phyloP scores from a whole-genome alignment of 2,113 vertebrate species.

The Galeopterus variegatus region DNA sequence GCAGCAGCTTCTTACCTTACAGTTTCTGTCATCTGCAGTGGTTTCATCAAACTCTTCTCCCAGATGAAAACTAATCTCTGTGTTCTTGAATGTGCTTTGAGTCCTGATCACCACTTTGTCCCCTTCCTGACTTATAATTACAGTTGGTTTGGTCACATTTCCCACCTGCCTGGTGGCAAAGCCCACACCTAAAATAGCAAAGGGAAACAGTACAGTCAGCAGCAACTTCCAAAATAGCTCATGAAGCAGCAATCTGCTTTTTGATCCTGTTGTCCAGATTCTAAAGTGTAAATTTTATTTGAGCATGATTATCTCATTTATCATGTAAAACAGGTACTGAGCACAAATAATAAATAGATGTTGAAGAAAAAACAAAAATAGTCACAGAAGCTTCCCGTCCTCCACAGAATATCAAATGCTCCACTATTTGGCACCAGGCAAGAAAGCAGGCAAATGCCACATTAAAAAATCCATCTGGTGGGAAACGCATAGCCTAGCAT shows the following conservation, averaged over 20 bases:
- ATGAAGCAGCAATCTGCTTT: not conserved
- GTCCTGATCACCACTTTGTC: conserved; percentile 93
- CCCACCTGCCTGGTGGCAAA: conserved; percentile 96
- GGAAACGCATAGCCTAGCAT: not conserved
- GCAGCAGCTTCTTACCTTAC: conserved; percentile 91
- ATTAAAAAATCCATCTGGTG: not conserved
- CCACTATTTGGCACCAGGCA: not conserved
- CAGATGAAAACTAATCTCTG: conserved; percentile 95
- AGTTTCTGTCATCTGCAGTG: conserved; percentile 95
- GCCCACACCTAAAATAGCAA: conserved; percentile 91
- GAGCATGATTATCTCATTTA: not conserved
- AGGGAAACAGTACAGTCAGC: not conserved
- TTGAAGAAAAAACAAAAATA: not conserved
- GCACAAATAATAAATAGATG: not conserved
- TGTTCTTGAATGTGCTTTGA: conserved; percentile 96
- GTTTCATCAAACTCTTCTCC: conserved; percentile 97
- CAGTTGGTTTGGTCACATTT: conserved; percentile 95
- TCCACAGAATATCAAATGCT: not conserved
- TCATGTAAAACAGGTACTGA: not conserved
- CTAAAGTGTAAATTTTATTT: not conserved
- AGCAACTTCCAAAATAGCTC: not conserved
- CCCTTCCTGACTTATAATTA: conserved; percentile 95
- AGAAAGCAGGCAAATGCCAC: not conserved
- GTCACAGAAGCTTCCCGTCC: not conserved
- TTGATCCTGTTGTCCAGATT: not conserved